Evolutionary conservation across 2,888 invertebrate species (phyloP).

Genomic region (Ephialtes manifestator): DNA sequence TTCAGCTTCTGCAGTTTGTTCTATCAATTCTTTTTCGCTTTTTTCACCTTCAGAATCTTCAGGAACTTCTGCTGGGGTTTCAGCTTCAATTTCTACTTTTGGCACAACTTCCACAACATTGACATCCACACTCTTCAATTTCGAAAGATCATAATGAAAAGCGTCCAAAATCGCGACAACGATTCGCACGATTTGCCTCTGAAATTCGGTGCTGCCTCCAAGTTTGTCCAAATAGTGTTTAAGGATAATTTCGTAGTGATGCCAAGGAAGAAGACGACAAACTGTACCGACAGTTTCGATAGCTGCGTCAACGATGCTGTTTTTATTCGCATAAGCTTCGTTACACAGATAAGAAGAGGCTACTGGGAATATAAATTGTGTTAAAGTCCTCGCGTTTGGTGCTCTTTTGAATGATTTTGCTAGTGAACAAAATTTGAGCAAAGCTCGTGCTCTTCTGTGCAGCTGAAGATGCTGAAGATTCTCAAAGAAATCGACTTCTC

Average conservation of each 20-base stretch:
- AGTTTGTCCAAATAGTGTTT: slow-evolving; percentile 93
- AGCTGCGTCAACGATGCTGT: slow-evolving; percentile 94
- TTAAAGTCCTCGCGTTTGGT: slow-evolving; percentile 91
- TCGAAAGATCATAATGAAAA: slow-evolving; percentile 96
- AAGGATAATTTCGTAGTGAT: slow-evolving; percentile 94
- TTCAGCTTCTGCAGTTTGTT: slow-evolving; percentile 80
- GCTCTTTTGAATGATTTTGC: slow-evolving; percentile 88
- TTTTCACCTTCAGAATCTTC: slow-evolving; percentile 78
- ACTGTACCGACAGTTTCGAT: slow-evolving; percentile 93
- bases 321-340: slow-evolving; percentile 92
- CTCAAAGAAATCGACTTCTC: slow-evolving; percentile 97
- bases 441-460: slow-evolving; percentile 94
- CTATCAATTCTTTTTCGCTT: slow-evolving; percentile 77
- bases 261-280: slow-evolving; percentile 94
- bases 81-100: slow-evolving; percentile 78
- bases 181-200: slow-evolving; percentile 93
- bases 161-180: slow-evolving; percentile 94
- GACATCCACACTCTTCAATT: slow-evolving; percentile 84
- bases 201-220: slow-evolving; percentile 90
- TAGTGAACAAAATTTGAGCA: slow-evolving; percentile 91
- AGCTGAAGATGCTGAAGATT: slow-evolving; percentile 96
- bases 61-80: slow-evolving; percentile 65
- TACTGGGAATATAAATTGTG: slow-evolving; percentile 95
- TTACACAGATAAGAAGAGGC: slow-evolving; percentile 93
- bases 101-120: slow-evolving; percentile 7